These are phyloP conservation scores for Pomacea maculata DNA, from an alignment of 1,140 invertebrate species.

Conservation along the genomic window DNA sequence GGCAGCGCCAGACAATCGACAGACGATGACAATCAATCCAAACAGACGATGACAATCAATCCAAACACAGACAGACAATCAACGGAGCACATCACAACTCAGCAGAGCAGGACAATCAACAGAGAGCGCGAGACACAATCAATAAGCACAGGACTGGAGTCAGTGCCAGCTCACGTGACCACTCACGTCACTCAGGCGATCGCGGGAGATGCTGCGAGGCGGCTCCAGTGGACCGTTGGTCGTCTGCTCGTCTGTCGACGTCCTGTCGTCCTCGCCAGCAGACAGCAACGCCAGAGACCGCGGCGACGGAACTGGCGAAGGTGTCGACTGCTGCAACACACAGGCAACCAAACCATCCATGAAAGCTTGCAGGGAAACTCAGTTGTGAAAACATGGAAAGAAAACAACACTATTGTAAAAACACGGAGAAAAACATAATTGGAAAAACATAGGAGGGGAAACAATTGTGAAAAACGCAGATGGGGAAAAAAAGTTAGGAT, in stretches of 20 bases:
- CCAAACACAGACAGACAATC: not conserved
- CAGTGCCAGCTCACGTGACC: too few relatives aligned
- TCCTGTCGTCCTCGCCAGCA: slow-evolving; percentile 10
- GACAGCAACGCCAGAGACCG: slow-evolving; percentile 16
- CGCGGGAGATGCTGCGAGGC: slow-evolving; percentile 25
- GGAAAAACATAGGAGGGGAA: too few relatives aligned
- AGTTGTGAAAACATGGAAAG: too few relatives aligned
- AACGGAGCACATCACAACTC: not conserved
- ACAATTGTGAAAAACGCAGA: too few relatives aligned
- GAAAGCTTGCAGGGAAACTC: too few relatives aligned
- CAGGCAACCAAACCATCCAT: too few relatives aligned
- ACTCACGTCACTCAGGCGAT: slow-evolving; percentile 35
- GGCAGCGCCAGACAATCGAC: not conserved
- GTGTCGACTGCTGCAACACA: slow-evolving; percentile 15
- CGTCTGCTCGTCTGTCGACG: slow-evolving; percentile 12
- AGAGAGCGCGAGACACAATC: not conserved
- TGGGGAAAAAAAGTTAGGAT: too few relatives aligned
- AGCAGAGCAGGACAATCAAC: not conserved
- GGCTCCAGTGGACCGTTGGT: slow-evolving; percentile 17
- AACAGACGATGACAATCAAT: not conserved
- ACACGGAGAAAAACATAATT: too few relatives aligned
- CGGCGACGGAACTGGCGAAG: slow-evolving; percentile 7
- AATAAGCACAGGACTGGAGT: not conserved
- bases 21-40: not conserved
- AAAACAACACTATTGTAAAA: too few relatives aligned